These are phyloP conservation scores for Pemphigus obesinymphae DNA, from an alignment of 1,140 invertebrate genomes.

Conservation along the genomic window DNA sequence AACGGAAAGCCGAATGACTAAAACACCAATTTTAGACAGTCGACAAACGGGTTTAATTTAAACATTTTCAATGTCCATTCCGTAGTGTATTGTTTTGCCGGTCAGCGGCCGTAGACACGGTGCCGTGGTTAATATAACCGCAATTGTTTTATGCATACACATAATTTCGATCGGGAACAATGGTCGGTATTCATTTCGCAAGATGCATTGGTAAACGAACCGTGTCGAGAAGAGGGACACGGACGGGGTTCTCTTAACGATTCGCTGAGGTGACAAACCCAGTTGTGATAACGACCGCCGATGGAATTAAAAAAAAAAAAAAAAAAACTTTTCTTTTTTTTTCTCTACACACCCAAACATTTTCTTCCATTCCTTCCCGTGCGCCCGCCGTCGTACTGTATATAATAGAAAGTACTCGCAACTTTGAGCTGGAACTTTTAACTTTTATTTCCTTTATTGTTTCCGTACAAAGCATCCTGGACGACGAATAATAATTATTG, in stretches of 20 bases:
- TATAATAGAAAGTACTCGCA: conserved; percentile 4
- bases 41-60: no score
- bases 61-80: no score
- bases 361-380: not conserved
- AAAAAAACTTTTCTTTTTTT: conserved; percentile 12
- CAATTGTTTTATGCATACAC: not conserved
- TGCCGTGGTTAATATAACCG: not conserved
- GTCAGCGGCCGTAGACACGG: no score
- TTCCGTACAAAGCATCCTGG: conserved; percentile 14
- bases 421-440: conserved; percentile 16
- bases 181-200: not conserved
- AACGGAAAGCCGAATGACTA: no score
- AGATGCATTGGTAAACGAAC: not conserved
- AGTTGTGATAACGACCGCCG: not conserved
- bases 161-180: not conserved
- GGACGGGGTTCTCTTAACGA: not conserved
- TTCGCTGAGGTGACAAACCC: not conserved
- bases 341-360: not conserved
- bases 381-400: not conserved
- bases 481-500: conserved; percentile 34
- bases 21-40: no score
- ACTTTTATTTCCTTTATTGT: conserved; percentile 36
- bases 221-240: not conserved
- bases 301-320: conserved; percentile 9
- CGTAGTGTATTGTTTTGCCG: no score